Conservation (phyloP, 2,888 invertebrate genomes). For the Eristalis arbustorum region DNA sequence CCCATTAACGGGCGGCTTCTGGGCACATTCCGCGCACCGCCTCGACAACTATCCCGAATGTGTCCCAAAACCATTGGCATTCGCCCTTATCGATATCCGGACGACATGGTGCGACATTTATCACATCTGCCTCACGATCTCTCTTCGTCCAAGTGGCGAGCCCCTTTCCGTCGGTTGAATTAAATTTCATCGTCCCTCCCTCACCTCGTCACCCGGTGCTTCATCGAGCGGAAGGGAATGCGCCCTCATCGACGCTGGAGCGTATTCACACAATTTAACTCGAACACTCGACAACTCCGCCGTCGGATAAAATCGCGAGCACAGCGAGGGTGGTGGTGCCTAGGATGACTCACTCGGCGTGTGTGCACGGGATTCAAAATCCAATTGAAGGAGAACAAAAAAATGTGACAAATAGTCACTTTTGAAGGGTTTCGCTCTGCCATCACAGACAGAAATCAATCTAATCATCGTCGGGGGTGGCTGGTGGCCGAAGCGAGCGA, state of each 20-base stretch:
- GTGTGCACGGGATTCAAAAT: slow-evolving; percentile 12
- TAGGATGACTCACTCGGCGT: not conserved
- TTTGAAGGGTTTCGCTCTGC: slow-evolving; percentile 33
- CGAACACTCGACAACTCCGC: not conserved
- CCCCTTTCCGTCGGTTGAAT: not conserved
- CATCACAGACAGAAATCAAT: slow-evolving; percentile 29
- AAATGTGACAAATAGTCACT: slow-evolving; percentile 5
- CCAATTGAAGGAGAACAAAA: slow-evolving; percentile 45
- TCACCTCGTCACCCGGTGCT: not conserved
- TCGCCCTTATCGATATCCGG: not conserved
- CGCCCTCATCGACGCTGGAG: not conserved
- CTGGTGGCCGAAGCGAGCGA: not conserved
- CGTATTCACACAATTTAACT: slow-evolving; percentile 27
- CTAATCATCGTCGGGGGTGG: not conserved
- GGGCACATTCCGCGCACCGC: not conserved
- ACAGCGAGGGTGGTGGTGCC: too few species aligned
- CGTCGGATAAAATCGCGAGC: too few species aligned
- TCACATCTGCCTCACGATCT: slow-evolving; percentile 62
- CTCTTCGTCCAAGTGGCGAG: slow-evolving; percentile 29
- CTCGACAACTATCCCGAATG: not conserved
- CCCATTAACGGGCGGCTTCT: not conserved
- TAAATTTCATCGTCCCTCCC: not conserved
- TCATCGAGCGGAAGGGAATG: slow-evolving; percentile 20
- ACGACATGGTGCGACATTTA: slow-evolving; percentile 20
- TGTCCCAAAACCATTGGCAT: not conserved